Evolutionary conservation across 1,140 invertebrate genomes (phyloP).

Genomic region (Drosophila suzukii): DNA sequence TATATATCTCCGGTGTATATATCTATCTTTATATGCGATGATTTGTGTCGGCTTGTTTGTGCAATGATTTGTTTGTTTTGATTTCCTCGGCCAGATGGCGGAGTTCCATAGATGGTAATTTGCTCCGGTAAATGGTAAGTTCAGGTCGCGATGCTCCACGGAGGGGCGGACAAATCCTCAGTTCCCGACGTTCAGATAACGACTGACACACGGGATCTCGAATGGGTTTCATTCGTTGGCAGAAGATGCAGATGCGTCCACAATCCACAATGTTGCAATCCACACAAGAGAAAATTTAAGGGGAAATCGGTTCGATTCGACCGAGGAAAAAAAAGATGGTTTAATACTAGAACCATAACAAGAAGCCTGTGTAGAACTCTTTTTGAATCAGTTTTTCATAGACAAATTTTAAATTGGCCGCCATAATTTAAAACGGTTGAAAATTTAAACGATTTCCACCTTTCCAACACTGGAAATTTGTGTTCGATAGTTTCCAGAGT

Average conservation of each 20-base stretch:
- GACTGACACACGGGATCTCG: conserved; percentile 62
- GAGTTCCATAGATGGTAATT: conserved; percentile 1
- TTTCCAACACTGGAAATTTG: too few species aligned
- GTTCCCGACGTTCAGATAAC: conserved; percentile 74
- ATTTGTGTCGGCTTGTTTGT: conserved; percentile 27
- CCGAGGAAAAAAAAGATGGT: too few species aligned
- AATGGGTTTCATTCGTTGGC: conserved; percentile 52
- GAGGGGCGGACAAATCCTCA: conserved; percentile 32
- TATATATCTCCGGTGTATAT: conserved; percentile 19
- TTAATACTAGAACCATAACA: too few species aligned
- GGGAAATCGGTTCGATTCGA: too few species aligned
- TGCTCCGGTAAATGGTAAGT: neutral
- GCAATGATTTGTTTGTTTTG: conserved; percentile 43
- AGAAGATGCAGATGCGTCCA: conserved; percentile 29
- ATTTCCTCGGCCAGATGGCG: conserved; percentile 30
- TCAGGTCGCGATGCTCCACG: conserved; percentile 7
- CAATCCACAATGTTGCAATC: too few species aligned
- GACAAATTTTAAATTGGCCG: too few species aligned
- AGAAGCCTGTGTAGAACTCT: too few species aligned
- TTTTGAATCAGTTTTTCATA: too few species aligned
- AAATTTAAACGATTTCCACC: too few species aligned
- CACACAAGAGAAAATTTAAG: too few species aligned
- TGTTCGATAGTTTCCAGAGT: too few species aligned
- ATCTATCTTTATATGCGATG: conserved; percentile 1
- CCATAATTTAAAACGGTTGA: too few species aligned